These are phyloP conservation scores for Sigmodon hispidus DNA, from an alignment of 2,113 vertebrate species.

Conservation along the genomic window DNA sequence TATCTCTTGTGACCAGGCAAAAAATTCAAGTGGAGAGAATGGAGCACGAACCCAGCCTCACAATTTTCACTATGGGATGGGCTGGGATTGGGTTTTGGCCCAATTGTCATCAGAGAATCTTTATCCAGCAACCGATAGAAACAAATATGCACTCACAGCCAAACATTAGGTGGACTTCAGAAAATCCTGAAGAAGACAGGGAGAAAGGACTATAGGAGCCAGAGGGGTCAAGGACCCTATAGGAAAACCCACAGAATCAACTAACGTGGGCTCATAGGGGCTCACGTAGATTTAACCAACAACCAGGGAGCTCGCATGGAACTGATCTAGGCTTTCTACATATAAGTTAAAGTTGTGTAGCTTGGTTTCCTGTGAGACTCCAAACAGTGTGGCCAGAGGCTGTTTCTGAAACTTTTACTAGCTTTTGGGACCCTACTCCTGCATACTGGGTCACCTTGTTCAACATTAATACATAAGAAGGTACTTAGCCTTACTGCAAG, in stretches of 20 bases:
- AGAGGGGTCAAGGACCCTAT: neutral
- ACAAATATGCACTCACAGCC: too few species aligned
- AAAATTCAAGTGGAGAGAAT: neutral
- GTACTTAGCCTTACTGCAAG: neutral
- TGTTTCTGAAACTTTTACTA: neutral
- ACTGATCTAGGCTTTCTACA: neutral
- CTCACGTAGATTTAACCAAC: neutral
- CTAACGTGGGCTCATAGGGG: neutral
- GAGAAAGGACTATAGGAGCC: neutral
- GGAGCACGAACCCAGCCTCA: neutral
- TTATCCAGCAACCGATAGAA: neutral
- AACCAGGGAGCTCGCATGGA: neutral
- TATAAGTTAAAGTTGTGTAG: neutral
- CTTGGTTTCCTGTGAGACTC: neutral
- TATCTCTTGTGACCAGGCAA: neutral
- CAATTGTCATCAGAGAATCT: neutral
- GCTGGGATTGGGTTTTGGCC: neutral
- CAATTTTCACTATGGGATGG: neutral
- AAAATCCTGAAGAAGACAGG: neutral
- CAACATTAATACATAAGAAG: neutral
- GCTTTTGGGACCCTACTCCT: neutral
- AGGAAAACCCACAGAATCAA: neutral
- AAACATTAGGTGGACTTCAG: too few species aligned
- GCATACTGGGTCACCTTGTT: neutral
- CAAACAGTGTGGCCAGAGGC: neutral